Evolutionary conservation across 2,797 vertebrate genomes (phyloP), one percentile per base, ranked within the genome.

Genomic region (Linurgus olivaceus): DNA sequence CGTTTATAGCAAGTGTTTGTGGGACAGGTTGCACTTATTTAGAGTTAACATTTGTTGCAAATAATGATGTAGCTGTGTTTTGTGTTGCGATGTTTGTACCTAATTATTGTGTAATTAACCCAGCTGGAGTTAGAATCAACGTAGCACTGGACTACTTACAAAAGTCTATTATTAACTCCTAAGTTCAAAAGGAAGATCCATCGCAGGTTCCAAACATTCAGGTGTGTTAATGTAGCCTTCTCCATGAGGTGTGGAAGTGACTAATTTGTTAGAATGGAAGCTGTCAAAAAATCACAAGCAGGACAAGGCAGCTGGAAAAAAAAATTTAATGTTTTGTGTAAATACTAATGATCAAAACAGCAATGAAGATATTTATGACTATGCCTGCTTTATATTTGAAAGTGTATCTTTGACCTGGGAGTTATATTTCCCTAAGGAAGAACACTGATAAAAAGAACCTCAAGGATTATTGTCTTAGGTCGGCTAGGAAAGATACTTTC

Each of bases 31-130:
- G 98, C 98, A 98, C 98, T 98, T 99, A 98, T 98, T 98, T 98
- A 98, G 98, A 99, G 98, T 98, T 98, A 98, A 98, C 98, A 98
- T 98, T 98, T 98, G 98, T 98, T 98, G 98, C 99, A 98, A 98
- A 98, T 97, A 98, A 98, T 98, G 97, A 97, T 98, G 97, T 98
- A 98, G 98, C 98, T 98, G 98, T 99, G 98, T 98, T 98, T 99
- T 98, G 97, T 98, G 98, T 99, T 98, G 98, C 98, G 92, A 98
- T 98, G 98, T 99, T 98, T 98, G 97, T 98, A 98, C 96, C 97
- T 98, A 98, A 98, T 96, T 97, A 97, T 94, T 96, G 96, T 98
- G 97, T 98, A 96, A 98, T 98, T 98, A 98, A 98, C 98, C 97
- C 93, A 97, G 94, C 96, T 97, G 97, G 73, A 97, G 95, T 93